phyloP scores from a whole-genome alignment of 2,797 vertebrate genomes.

The Poeciliopsis infans region DNA sequence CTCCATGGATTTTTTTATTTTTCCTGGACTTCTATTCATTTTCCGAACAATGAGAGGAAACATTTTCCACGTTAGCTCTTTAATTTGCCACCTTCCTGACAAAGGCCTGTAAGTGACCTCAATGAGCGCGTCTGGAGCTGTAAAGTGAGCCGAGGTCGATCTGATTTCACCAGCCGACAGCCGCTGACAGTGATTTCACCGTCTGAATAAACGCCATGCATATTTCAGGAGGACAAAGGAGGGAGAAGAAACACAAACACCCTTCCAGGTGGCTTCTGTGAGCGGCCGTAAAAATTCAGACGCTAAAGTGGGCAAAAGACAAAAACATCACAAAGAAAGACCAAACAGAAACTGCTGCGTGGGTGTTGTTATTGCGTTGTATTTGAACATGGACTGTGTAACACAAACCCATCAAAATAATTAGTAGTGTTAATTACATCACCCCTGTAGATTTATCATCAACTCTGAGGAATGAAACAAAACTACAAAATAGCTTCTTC shows the following conservation, averaged over 20 bases:
- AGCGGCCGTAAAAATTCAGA: slow-evolving; percentile 18
- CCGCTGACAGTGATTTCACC: slow-evolving; percentile 47
- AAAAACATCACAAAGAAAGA: slow-evolving; percentile 20
- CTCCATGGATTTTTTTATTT: background rate
- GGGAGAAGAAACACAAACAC: slow-evolving; percentile 44
- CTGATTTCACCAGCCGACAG: slow-evolving; percentile 43
- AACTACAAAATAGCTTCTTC: slow-evolving; percentile 65
- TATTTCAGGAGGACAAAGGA: slow-evolving; percentile 62
- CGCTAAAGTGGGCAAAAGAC: slow-evolving; percentile 2
- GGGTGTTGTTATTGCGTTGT: slow-evolving; percentile 72
- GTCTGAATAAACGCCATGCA: slow-evolving; percentile 57
- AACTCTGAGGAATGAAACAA: slow-evolving; percentile 57
- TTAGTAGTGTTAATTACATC: slow-evolving; percentile 65
- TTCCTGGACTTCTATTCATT: background rate
- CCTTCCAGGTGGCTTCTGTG: background rate
- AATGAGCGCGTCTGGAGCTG: slow-evolving; percentile 32
- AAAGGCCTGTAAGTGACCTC: slow-evolving; percentile 53
- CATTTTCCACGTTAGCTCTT: background rate
- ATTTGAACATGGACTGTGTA: slow-evolving; percentile 75
- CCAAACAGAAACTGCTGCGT: slow-evolving; percentile 28
- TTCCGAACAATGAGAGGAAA: background rate
- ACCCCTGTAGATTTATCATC: slow-evolving; percentile 57
- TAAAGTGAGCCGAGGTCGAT: slow-evolving; percentile 52
- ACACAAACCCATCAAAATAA: slow-evolving; percentile 75
- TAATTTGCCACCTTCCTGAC: slow-evolving; percentile 11